Conservation (phyloP, 92 coral and sea anemone species). For the Parazoanthus darwini region DNA sequence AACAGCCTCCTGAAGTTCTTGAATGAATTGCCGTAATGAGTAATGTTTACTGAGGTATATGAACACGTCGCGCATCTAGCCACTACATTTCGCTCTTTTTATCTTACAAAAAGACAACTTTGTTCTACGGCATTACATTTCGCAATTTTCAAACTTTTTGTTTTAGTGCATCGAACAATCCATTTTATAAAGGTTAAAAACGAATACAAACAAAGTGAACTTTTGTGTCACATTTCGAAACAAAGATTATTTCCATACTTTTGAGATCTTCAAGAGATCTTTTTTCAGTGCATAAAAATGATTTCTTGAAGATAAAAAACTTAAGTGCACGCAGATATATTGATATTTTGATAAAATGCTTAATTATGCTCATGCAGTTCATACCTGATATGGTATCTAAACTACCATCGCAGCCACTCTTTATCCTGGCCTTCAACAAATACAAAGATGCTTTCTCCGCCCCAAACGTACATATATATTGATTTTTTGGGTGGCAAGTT, state of each 20-base stretch:
- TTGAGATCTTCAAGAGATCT: background rate
- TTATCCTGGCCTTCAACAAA: background rate
- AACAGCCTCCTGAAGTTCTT: too few species aligned
- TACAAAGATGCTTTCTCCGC: background rate
- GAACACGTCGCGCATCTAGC: background rate
- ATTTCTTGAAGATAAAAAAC: too few species aligned
- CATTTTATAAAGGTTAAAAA: background rate
- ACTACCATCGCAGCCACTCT: background rate
- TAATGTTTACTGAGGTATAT: background rate
- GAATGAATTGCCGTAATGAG: background rate
- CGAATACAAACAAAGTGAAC: background rate
- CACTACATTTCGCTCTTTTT: background rate
- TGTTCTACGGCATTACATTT: background rate
- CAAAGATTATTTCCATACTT: too few species aligned
- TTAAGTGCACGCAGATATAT: too few species aligned
- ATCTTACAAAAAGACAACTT: background rate
- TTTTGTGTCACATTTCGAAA: background rate
- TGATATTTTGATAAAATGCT: background rate
- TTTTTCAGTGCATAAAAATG: background rate
- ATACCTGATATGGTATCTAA: background rate
- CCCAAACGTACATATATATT: background rate
- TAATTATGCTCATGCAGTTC: background rate
- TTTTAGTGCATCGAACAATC: background rate
- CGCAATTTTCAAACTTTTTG: background rate
- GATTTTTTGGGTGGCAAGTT: background rate